Evolutionary conservation across 2,888 invertebrate species (phyloP), one percentile per base, ranked within the genome.

Genomic region (Flexamia atlantica): DNA sequence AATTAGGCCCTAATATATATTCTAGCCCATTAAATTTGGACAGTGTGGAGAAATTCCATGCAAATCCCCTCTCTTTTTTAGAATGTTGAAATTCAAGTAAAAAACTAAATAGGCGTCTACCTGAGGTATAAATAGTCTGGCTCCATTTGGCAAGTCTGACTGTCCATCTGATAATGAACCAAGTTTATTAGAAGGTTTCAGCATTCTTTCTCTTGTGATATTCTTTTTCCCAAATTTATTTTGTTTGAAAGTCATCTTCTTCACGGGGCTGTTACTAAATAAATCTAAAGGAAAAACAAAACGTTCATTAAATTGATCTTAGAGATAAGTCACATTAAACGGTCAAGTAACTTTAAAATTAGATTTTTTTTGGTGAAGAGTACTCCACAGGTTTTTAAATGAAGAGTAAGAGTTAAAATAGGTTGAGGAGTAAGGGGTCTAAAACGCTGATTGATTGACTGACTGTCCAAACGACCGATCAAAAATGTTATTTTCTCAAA

Each of bases 51-150:
- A n/a, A n/a, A n/a, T n/a, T n/a, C n/a, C n/a, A n/a, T n/a, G n/a
- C n/a, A n/a, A n/a, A n/a, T n/a, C n/a, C n/a, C n/a, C n/a, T n/a
- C n/a, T n/a, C n/a, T n/a, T n/a, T n/a, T n/a, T n/a, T n/a, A n/a
- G n/a, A n/a, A n/a, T n/a, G n/a, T n/a, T n/a, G n/a, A n/a, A n/a
- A n/a, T n/a, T n/a, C n/a, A n/a, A n/a, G n/a, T n/a, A n/a, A n/a
- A n/a, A n/a, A n/a, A n/a, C n/a, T n/a, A n/a, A n/a, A 9, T 36
- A 36, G 36, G 36, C 36, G 9, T n/a, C n/a, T 36, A 84, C 84
- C 81, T 74, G 81, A 81, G 81, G 40, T 57, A 81, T 84, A 57
- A n/a, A 81, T 20, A 84, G 81, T 53, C 84, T 81, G 28, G 84
- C 84, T 72, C 72, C 84, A 30, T 57, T 68, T 5, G 84, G 84